Evolutionary conservation across 2,888 invertebrate species (phyloP).

Genomic region (Sinodicranocentrus sp.): DNA sequence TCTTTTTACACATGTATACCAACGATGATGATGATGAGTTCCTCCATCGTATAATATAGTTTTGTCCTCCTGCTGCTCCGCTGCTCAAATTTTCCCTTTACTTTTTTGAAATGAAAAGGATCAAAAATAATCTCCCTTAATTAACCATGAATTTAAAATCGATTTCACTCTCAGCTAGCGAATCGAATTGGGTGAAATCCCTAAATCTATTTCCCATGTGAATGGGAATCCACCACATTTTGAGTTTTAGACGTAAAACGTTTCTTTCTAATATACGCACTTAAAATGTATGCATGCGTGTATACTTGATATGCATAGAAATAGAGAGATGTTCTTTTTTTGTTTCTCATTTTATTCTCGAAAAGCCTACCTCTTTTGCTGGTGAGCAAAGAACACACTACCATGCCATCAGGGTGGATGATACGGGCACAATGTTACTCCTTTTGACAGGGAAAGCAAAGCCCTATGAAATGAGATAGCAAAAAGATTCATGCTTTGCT

Average conservation of each 20-base stretch:
- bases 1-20: too few relatives aligned
- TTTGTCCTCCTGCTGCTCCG: too few relatives aligned
- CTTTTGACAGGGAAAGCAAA: constrained; percentile 57
- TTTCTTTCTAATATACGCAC: background rate
- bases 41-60: too few relatives aligned
- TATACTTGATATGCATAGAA: constrained; percentile 6
- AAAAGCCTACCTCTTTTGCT: background rate
- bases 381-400: background rate
- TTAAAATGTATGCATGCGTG: constrained; percentile 11
- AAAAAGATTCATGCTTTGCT: constrained; percentile 57
- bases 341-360: constrained; percentile 37
- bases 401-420: constrained; percentile 26
- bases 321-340: constrained; percentile 45
- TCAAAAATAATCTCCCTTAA: constrained; percentile 64
- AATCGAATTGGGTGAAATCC: constrained; percentile 67
- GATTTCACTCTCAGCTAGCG: constrained; percentile 62
- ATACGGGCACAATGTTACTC: constrained; percentile 26
- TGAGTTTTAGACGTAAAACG: too few relatives aligned
- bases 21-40: too few relatives aligned
- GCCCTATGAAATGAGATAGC: constrained; percentile 41
- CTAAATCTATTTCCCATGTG: constrained; percentile 39
- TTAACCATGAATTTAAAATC: constrained; percentile 70
- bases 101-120: constrained; percentile 52
- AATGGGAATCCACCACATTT: background rate
- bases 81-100: too few relatives aligned